Base-by-base conservation (phyloP, 2,888 invertebrate genomes). In the Archips crataeganus region DNA sequence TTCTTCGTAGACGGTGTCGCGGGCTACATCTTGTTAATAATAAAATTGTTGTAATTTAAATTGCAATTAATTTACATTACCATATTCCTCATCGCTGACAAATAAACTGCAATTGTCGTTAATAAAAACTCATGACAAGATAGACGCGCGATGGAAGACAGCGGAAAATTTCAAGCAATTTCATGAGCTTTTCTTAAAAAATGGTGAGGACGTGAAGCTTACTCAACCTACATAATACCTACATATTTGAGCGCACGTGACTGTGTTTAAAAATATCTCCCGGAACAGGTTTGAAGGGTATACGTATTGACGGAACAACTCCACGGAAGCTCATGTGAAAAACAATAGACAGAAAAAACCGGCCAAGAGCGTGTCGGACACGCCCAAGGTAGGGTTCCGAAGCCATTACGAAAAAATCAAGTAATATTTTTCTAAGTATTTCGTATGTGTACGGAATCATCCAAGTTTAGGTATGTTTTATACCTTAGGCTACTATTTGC, bases 171-270 rank as follows among this genome's bases (percentile, higher is more conserved):
- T 57, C 57, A 23, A 32, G 11, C 10, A 54, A 57, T 32, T 10
- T 32, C 57, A 57, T 32, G 32, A 57, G 57, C 32, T 47, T 65
- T 65, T 49, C 32, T 47, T 49, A 49, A 71, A 59, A 65, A 60
- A 71, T 60, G 45, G 49, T 42, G 36, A 23, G 15, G 49, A 39
- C 64, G 63, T 63, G 63, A 32, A 60, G 51, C 49, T 66, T 51
- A 34, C 34, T 67, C 67, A 47, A 15, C 61, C 54, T 72, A 57
- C 71, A 62, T 67, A 57, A 54, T 67, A 67, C 49, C 36, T 39
- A 62, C 62, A 54, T 34, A 45, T 34, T 60, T 36, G 36, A 54
- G 42, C 45, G 36, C 49, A 66, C 71, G 71, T 72, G 71, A 72
- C 67, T 66, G 54, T 60, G 34, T 67, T 72, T 45, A 54, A 23